phyloP scores from a whole-genome alignment of 2,797 vertebrate genomes.

The Hoplostethus mediterraneus region DNA sequence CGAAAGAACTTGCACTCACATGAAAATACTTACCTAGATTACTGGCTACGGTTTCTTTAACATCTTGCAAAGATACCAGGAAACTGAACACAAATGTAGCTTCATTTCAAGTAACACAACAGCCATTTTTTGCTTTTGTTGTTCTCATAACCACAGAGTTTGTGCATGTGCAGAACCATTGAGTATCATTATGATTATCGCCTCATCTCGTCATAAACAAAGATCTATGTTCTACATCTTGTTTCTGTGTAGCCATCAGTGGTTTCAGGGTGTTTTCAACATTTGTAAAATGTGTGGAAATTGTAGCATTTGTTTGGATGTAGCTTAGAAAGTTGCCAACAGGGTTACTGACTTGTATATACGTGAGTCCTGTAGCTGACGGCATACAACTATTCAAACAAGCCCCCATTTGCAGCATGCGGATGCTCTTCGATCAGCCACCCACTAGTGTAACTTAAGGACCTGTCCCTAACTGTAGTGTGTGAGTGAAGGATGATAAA shows the following conservation, averaged over 20 bases:
- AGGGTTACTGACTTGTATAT: conserved; percentile 25
- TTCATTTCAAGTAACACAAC: conserved; percentile 51
- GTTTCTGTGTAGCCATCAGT: conserved; percentile 65
- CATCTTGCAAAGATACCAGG: conserved; percentile 5
- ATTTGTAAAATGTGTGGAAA: conserved; percentile 45
- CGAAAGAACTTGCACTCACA: neutral
- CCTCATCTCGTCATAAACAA: conserved; percentile 82
- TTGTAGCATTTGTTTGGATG: conserved; percentile 48
- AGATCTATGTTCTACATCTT: conserved; percentile 60
- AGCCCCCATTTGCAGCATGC: conserved; percentile 39
- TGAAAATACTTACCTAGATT: neutral
- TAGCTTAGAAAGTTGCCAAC: conserved; percentile 48
- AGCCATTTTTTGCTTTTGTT: conserved; percentile 57
- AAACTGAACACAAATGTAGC: neutral
- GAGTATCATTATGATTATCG: conserved; percentile 75
- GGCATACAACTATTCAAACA: conserved; percentile 48
- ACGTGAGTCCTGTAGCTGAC: conserved; percentile 18
- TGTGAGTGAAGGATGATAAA: conserved; percentile 35
- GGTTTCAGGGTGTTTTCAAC: conserved; percentile 44
- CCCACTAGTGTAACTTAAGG: conserved; percentile 9
- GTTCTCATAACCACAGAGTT: conserved; percentile 62
- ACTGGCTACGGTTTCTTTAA: neutral
- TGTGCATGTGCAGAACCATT: conserved; percentile 73
- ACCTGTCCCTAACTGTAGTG: conserved; percentile 42
- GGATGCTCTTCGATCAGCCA: conserved; percentile 33